These are phyloP conservation scores for Noctua comes DNA, from an alignment of 2,888 invertebrate species.

Conservation along the genomic window DNA sequence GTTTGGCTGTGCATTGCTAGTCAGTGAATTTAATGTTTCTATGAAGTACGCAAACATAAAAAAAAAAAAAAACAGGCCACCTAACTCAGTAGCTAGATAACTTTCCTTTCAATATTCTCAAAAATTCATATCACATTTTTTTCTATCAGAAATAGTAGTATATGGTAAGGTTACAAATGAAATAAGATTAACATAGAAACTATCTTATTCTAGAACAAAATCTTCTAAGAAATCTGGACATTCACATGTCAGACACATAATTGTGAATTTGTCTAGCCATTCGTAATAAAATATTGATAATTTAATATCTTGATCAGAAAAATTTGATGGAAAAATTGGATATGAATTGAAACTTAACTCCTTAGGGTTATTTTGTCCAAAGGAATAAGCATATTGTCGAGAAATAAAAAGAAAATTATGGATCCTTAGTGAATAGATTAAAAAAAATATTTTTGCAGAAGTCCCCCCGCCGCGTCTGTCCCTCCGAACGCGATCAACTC, in stretches of 20 bases:
- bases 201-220: not conserved
- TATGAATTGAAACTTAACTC: not conserved
- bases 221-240: not conserved
- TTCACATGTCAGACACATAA: constrained; percentile 2
- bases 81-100: too few species aligned
- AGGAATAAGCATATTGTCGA: not conserved
- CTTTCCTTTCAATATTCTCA: not conserved
- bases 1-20: too few species aligned
- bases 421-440: too few species aligned
- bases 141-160: too few species aligned
- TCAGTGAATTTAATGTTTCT: not conserved
- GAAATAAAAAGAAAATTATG: not conserved
- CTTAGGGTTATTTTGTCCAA: not conserved
- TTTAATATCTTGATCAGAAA: constrained; percentile 4
- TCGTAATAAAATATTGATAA: not conserved
- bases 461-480: too few species aligned
- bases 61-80: too few species aligned
- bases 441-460: too few species aligned
- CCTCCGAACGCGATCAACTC: too few species aligned
- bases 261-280: not conserved
- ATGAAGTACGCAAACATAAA: too few species aligned
- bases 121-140: not conserved
- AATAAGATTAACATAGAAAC: too few species aligned
- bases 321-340: too few species aligned
- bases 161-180: too few species aligned